phyloP scores from a whole-genome alignment of 2,797 vertebrate genomes.

The Mycteria americana region DNA sequence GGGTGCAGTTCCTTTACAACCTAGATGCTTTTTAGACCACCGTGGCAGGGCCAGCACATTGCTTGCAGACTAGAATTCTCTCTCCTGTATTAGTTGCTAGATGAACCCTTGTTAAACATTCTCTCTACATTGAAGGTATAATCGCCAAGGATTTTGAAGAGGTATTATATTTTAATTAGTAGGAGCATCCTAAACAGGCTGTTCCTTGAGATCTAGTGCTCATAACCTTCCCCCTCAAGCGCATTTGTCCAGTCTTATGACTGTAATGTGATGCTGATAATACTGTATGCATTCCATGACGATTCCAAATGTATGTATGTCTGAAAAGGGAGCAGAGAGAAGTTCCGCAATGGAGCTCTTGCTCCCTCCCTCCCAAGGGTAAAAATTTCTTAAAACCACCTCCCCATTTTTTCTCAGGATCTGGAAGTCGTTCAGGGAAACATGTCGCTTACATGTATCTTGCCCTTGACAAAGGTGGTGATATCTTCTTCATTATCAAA shows the following conservation, averaged over 20 bases:
- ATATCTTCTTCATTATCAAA: constrained; percentile 96
- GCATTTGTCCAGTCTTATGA: not conserved
- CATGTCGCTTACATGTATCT: constrained; percentile 84
- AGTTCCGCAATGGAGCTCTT: not conserved
- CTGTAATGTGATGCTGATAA: not conserved
- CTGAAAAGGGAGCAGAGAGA: not conserved
- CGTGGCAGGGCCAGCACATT: not conserved
- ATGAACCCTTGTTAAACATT: not conserved
- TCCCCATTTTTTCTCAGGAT: not conserved
- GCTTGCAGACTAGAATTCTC: not conserved
- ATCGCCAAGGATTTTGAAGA: not conserved
- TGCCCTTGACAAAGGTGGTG: constrained; percentile 96
- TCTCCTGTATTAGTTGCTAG: not conserved
- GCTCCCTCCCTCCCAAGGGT: not conserved
- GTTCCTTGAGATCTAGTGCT: not conserved
- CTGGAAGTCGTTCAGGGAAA: not conserved
- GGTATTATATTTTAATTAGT: not conserved
- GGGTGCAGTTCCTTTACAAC: not conserved
- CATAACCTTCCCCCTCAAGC: not conserved
- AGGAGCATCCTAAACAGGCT: not conserved
- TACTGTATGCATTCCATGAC: not conserved
- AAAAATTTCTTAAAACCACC: not conserved
- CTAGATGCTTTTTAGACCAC: not conserved
- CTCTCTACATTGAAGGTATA: not conserved
- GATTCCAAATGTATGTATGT: not conserved